Evolutionary conservation across 2,888 invertebrate genomes (phyloP).

Genomic region (Agelastica alni): DNA sequence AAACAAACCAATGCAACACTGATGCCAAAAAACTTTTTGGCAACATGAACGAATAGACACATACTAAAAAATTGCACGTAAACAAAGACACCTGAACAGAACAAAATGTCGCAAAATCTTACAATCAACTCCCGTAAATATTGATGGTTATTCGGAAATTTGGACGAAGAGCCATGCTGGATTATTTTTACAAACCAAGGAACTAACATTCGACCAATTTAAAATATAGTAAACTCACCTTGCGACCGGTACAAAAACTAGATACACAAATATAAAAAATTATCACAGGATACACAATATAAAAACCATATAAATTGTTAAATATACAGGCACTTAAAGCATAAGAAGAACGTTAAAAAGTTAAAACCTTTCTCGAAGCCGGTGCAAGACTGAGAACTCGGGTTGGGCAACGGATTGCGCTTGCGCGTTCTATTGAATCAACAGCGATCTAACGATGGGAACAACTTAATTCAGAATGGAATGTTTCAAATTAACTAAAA

Average conservation of each 20-base stretch:
- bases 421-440: slow-evolving; percentile 13
- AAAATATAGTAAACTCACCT: slow-evolving; percentile 12
- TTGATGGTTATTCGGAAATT: background rate
- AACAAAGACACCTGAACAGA: slow-evolving; percentile 10
- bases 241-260: slow-evolving; percentile 29
- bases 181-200: background rate
- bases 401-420: slow-evolving; percentile 41
- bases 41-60: background rate
- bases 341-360: slow-evolving; percentile 37
- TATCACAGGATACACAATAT: slow-evolving; percentile 38
- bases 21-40: slow-evolving; percentile 1
- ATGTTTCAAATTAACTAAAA: no score
- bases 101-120: slow-evolving; percentile 4
- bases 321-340: slow-evolving; percentile 39
- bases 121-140: slow-evolving; percentile 2
- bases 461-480: background rate
- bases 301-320: slow-evolving; percentile 38
- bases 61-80: slow-evolving; percentile 8
- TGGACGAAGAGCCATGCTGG: slow-evolving; percentile 4
- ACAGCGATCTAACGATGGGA: slow-evolving; percentile 9
- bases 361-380: slow-evolving; percentile 42
- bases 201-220: slow-evolving; percentile 5
- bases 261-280: slow-evolving; percentile 25
- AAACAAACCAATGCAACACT: background rate
- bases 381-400: slow-evolving; percentile 46